phyloP scores from a whole-genome alignment of 1,140 invertebrate genomes.

The Drosophila lacertosa region DNA sequence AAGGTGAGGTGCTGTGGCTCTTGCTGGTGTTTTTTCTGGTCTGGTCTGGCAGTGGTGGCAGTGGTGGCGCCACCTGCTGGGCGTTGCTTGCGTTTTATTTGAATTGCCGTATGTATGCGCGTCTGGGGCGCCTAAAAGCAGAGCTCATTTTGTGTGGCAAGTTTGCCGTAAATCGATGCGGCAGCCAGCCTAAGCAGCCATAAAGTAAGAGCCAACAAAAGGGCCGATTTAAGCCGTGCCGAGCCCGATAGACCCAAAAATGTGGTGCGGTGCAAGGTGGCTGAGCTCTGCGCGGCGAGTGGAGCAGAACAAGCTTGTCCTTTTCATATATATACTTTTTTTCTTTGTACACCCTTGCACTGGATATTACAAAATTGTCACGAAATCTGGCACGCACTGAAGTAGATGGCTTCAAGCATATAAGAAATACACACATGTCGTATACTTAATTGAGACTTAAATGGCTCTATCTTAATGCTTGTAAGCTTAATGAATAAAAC shows the following conservation, averaged over 20 bases:
- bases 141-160: constrained; percentile 56
- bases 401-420: too few relatives aligned
- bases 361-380: too few relatives aligned
- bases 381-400: too few relatives aligned
- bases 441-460: too few relatives aligned
- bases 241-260: not conserved
- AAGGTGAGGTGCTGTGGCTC: constrained; percentile 36
- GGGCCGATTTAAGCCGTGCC: constrained; percentile 31
- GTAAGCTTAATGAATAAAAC: too few relatives aligned
- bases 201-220: constrained; percentile 63
- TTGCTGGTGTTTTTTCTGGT: constrained; percentile 18
- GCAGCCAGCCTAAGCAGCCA: constrained; percentile 69
- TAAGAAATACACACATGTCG: too few relatives aligned
- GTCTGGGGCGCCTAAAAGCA: constrained; percentile 58
- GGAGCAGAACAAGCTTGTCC: constrained; percentile 9
- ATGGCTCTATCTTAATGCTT: too few relatives aligned
- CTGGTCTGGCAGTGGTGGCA: constrained; percentile 17
- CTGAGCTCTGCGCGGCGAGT: not conserved
- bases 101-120: constrained; percentile 39
- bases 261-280: not conserved
- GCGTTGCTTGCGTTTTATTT: constrained; percentile 60
- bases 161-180: constrained; percentile 79
- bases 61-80: constrained; percentile 63
- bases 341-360: not conserved
- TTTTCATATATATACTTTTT: constrained; percentile 3